phyloP scores from a whole-genome alignment of 2,797 vertebrate genomes.

The Microchirus variegatus region DNA sequence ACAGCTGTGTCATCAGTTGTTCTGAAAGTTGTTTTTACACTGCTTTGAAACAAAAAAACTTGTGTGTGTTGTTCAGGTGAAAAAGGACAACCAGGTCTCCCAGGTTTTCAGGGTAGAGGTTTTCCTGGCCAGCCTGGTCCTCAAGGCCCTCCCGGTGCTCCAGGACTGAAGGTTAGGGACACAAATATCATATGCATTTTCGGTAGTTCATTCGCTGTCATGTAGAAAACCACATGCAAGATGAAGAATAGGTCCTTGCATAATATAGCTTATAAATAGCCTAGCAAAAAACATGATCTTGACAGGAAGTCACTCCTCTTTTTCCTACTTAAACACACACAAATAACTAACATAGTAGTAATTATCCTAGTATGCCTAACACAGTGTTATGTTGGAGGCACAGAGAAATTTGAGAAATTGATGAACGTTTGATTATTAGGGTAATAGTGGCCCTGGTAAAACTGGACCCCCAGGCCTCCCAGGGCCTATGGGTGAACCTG shows the following conservation, averaged over 20 bases:
- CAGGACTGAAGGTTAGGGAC: constrained; percentile 64
- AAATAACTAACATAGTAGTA: no score
- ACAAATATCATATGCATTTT: background rate
- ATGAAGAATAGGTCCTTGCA: no score
- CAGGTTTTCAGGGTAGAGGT: constrained; percentile 45
- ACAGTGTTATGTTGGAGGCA: background rate
- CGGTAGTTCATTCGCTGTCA: no score
- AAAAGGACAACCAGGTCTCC: constrained; percentile 59
- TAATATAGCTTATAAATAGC: no score
- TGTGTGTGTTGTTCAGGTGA: constrained; percentile 57
- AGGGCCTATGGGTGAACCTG: constrained; percentile 59
- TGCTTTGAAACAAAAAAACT: background rate
- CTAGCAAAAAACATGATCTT: no score
- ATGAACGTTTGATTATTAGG: constrained; percentile 49
- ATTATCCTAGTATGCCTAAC: no score
- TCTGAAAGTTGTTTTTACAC: background rate
- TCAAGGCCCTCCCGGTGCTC: constrained; percentile 56
- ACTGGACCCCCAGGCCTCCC: constrained; percentile 48
- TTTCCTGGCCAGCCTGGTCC: constrained; percentile 55
- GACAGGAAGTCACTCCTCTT: no score
- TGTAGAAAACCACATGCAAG: background rate
- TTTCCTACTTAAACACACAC: no score
- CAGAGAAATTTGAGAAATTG: background rate
- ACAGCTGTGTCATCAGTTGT: background rate
- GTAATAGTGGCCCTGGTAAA: constrained; percentile 55